phyloP scores from a whole-genome alignment of 2,113 vertebrate genomes.

The Ploceus nigricollis region DNA sequence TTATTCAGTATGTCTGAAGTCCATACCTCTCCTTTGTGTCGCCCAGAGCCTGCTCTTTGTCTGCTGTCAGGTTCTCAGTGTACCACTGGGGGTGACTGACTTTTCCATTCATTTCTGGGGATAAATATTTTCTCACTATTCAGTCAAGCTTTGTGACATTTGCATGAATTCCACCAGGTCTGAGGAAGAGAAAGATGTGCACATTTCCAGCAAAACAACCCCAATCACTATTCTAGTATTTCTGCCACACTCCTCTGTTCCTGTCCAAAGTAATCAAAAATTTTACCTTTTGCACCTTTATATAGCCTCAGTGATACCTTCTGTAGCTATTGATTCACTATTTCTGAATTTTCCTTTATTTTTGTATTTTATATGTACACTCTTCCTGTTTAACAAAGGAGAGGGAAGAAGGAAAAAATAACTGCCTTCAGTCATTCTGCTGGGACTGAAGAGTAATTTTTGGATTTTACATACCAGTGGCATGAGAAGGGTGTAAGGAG shows the following conservation, averaged over 20 bases:
- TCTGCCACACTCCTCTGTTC: not conserved
- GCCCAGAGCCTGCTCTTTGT: not conserved
- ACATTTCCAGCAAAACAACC: not conserved
- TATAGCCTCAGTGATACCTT: not conserved
- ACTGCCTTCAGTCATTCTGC: not conserved
- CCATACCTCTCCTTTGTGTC: not conserved
- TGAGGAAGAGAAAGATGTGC: not conserved
- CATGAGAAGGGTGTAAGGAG: not conserved
- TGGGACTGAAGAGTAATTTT: not conserved
- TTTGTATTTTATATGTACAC: not conserved
- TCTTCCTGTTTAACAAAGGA: not conserved
- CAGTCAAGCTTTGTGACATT: not conserved
- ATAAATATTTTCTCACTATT: not conserved
- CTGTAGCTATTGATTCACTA: not conserved
- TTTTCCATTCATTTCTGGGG: constrained; percentile 1
- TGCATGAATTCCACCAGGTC: not conserved
- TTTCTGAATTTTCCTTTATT: not conserved
- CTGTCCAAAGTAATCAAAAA: not conserved
- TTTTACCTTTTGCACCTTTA: not conserved
- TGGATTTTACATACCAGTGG: not conserved
- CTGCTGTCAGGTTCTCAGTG: not conserved
- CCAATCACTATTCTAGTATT: not conserved
- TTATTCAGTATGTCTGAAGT: constrained; percentile 23
- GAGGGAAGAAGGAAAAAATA: not conserved
- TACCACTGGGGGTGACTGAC: not conserved